Evolutionary conservation across 2,113 vertebrate species (phyloP).

Genomic region (Ptilonorhynchus violaceus): DNA sequence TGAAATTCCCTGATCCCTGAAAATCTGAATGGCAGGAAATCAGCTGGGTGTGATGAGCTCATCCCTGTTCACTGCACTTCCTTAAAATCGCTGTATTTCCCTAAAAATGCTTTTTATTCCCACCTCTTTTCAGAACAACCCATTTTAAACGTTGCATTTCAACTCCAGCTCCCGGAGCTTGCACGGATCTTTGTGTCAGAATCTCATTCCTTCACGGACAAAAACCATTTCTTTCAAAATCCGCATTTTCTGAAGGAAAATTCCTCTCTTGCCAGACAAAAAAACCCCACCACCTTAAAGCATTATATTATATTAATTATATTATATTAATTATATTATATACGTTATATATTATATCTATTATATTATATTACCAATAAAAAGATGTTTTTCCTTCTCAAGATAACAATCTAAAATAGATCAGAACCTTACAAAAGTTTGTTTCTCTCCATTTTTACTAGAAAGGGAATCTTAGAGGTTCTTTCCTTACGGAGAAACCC

Average conservation of each 20-base stretch:
- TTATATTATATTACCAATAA: neutral
- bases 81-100: neutral
- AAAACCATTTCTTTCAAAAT: neutral
- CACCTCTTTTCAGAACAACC: neutral
- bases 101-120: neutral
- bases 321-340: too few species aligned
- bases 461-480: neutral
- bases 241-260: neutral
- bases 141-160: neutral
- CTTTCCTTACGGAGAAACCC: neutral
- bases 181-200: neutral
- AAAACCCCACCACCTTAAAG: neutral
- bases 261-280: neutral
- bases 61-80: neutral
- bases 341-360: neutral
- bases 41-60: neutral
- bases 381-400: neutral
- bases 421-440: neutral
- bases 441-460: neutral
- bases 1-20: neutral
- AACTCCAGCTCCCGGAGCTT: neutral
- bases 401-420: neutral
- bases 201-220: neutral
- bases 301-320: neutral
- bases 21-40: neutral